Conservation (phyloP, 2,797 vertebrate genomes). For the Pangasius macronema region DNA sequence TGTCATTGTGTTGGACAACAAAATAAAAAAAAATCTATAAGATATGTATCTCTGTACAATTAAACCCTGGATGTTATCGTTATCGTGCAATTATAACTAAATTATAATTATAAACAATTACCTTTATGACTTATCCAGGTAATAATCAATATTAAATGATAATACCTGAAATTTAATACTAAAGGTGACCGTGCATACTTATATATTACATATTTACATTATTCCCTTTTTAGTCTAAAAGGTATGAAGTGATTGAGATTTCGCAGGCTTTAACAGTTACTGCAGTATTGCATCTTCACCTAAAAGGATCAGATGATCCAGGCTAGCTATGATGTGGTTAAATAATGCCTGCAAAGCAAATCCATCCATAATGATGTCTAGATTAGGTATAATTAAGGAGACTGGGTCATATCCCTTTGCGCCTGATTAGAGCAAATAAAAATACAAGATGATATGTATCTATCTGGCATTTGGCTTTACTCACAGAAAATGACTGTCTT, state of each 20-base stretch:
- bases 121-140: neutral
- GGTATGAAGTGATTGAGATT: neutral
- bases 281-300: neutral
- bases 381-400: neutral
- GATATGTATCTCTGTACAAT: neutral
- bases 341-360: constrained; percentile 17
- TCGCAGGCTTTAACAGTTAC: neutral
- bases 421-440: neutral
- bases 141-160: neutral
- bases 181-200: neutral
- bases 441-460: neutral
- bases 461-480: neutral
- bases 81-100: neutral
- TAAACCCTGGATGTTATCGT: neutral
- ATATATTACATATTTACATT: neutral
- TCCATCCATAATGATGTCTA: neutral
- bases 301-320: neutral
- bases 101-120: neutral
- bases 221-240: neutral
- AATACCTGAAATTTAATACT: neutral
- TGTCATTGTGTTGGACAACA: neutral
- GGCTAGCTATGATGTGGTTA: constrained; percentile 14
- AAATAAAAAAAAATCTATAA: constrained; percentile 20
- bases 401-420: neutral
- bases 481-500: neutral